phyloP scores from a whole-genome alignment of 2,113 vertebrate species.

The Tapirus terrestris region DNA sequence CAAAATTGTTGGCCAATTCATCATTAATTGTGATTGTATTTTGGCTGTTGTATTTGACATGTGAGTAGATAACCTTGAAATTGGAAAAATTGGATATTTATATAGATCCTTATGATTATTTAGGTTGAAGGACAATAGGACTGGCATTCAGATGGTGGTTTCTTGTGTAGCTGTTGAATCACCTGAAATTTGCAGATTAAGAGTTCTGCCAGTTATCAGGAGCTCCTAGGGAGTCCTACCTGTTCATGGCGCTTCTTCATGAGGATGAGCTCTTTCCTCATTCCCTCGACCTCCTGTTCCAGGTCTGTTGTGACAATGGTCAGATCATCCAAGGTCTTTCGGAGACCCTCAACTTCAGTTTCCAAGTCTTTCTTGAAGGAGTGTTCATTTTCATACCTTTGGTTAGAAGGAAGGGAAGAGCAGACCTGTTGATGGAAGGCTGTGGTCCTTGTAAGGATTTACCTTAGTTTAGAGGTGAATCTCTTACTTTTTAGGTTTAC shows the following conservation, averaged over 20 bases:
- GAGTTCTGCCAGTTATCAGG: neutral
- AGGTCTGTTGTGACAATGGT: constrained; percentile 89
- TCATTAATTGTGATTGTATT: neutral
- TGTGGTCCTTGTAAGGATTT: neutral
- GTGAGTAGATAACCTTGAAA: neutral
- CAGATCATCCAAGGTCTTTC: constrained; percentile 87
- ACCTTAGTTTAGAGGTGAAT: neutral
- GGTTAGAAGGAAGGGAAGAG: constrained; percentile 28
- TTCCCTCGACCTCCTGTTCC: constrained; percentile 89
- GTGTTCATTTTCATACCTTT: constrained; percentile 88
- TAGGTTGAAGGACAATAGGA: neutral
- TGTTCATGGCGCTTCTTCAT: constrained; percentile 89
- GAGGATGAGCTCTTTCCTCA: constrained; percentile 89
- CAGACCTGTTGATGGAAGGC: neutral
- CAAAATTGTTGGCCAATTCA: neutral
- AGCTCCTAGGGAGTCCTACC: constrained; percentile 71
- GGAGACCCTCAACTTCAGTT: constrained; percentile 86
- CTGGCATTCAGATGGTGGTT: neutral
- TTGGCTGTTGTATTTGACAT: neutral
- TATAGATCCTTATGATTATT: neutral
- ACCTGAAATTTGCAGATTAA: too few relatives aligned
- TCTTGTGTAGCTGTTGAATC: neutral
- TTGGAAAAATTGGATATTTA: neutral
- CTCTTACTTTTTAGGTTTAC: neutral
- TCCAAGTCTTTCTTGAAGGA: constrained; percentile 87